These are phyloP conservation scores for Calcarius lapponicus DNA, from an alignment of 2,797 vertebrate species.

Conservation along the genomic window DNA sequence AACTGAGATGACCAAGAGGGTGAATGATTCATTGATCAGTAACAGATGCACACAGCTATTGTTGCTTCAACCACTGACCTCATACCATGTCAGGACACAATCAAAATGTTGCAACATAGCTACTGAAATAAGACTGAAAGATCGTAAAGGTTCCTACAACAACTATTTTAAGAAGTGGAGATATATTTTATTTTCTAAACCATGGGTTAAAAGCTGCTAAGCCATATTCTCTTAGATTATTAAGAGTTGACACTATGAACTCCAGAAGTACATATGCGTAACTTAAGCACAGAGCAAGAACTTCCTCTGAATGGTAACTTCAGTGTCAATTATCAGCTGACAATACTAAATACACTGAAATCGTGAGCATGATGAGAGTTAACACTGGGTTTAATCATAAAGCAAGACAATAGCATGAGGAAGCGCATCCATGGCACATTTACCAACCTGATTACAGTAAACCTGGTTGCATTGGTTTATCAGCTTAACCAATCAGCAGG, in stretches of 20 bases:
- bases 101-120: neutral
- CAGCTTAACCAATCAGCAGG: constrained; percentile 54
- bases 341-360: neutral
- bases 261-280: rapidly evolving
- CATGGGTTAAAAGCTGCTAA: neutral
- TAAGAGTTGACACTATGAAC: neutral
- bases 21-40: neutral
- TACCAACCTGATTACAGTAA: neutral
- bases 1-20: neutral
- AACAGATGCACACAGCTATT: neutral
- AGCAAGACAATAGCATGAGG: neutral
- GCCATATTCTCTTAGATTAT: neutral
- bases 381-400: neutral
- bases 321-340: neutral
- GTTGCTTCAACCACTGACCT: neutral
- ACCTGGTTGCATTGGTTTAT: constrained; percentile 29
- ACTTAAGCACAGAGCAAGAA: neutral
- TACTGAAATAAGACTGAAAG: neutral
- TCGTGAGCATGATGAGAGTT: rapidly evolving
- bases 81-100: neutral
- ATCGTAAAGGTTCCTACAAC: neutral
- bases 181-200: neutral
- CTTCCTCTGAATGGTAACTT: neutral
- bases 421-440: neutral
- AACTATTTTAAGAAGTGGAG: neutral